Percentiles rank a stretch among this genome's conserved stretches.
Conservation (phyloP, 2,888 invertebrate genomes). For the Dendrolimus houi region DNA sequence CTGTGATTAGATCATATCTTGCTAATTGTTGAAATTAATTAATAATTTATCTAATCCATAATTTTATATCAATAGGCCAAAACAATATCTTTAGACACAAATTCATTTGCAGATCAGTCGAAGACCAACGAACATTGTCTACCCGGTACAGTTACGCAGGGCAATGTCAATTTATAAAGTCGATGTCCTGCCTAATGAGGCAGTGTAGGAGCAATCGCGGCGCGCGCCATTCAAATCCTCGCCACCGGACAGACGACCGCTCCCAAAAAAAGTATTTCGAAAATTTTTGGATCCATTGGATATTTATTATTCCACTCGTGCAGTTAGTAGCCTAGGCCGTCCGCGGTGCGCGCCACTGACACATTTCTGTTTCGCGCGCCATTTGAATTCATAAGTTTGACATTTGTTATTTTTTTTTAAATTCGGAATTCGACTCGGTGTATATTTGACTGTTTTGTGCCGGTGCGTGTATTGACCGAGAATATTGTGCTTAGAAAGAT, state of each 20-base stretch:
- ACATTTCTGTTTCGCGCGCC: conserved; percentile 70
- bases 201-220: conserved; percentile 50
- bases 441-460: conserved; percentile 40
- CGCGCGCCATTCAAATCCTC: conserved; percentile 60
- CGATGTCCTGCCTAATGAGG: conserved; percentile 65
- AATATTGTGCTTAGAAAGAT: conserved; percentile 35
- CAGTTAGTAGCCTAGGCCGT: conserved; percentile 58
- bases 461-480: conserved; percentile 36
- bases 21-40: too few relatives aligned
- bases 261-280: conserved; percentile 47
- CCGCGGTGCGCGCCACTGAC: conserved; percentile 70
- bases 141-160: conserved; percentile 56
- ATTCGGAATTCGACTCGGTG: conserved; percentile 33
- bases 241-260: conserved; percentile 56
- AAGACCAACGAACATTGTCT: conserved; percentile 6
- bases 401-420: conserved; percentile 38
- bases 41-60: too few relatives aligned
- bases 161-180: conserved; percentile 71
- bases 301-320: conserved; percentile 54
- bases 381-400: conserved; percentile 66
- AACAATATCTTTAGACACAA: neutral
- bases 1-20: too few relatives aligned
- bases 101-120: neutral
- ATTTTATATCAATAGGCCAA: too few relatives aligned
- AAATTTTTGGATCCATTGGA: conserved; percentile 43